phyloP scores from a whole-genome alignment of 2,888 invertebrate species.

The Drosophila kokeensis region DNA sequence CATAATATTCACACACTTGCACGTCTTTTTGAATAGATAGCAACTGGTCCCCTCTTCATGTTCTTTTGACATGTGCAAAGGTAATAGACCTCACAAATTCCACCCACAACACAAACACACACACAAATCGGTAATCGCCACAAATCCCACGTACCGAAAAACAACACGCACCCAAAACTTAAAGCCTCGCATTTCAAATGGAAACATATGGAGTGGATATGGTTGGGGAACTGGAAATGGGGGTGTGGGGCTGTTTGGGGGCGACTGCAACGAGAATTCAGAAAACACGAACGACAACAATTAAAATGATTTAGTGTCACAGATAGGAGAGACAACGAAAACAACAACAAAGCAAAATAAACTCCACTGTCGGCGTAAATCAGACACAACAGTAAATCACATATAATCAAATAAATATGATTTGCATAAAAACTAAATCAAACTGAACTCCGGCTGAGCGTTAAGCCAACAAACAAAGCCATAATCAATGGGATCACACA shows the following conservation, averaged over 20 bases:
- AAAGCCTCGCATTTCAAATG: conserved; percentile 40
- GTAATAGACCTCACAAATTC: conserved; percentile 31
- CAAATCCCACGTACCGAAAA: conserved; percentile 53
- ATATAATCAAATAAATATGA: conserved; percentile 78
- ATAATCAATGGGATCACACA: conserved; percentile 6
- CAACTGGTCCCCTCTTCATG: conserved; percentile 2
- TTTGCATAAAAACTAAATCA: conserved; percentile 77
- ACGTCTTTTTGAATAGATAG: conserved; percentile 18
- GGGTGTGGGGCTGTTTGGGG: background rate
- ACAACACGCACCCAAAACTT: conserved; percentile 48
- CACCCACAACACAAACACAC: conserved; percentile 39
- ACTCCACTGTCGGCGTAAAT: conserved; percentile 73
- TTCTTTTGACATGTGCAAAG: conserved; percentile 27
- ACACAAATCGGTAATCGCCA: conserved; percentile 25
- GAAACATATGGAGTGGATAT: conserved; percentile 9
- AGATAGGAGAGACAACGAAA: conserved; percentile 37
- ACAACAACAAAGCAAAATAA: conserved; percentile 61
- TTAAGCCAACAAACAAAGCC: conserved; percentile 35
- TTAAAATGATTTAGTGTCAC: conserved; percentile 77
- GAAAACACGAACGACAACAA: conserved; percentile 76
- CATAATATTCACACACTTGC: conserved; percentile 5
- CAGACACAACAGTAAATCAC: conserved; percentile 72
- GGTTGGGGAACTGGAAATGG: conserved; percentile 3
- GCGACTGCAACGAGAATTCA: conserved; percentile 46
- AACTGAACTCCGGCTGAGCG: conserved; percentile 35